Percentiles rank a stretch among this genome's conserved stretches.
phyloP scores from a whole-genome alignment of 2,113 vertebrate genomes.

The Symphodus melops region DNA sequence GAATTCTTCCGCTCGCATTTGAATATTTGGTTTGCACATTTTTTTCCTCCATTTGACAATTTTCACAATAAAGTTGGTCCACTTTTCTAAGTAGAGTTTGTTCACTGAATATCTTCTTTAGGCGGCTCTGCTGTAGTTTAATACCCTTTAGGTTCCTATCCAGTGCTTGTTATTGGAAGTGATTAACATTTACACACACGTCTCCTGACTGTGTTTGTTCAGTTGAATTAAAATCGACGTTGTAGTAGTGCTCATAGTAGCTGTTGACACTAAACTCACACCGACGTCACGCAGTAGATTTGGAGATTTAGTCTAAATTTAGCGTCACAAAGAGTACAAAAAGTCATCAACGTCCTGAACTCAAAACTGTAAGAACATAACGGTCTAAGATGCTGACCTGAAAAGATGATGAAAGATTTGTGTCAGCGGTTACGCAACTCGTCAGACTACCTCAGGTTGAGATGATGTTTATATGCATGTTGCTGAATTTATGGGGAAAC shows the following conservation, averaged over 20 bases:
- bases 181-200: neutral
- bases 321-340: neutral
- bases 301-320: slow-evolving; percentile 3
- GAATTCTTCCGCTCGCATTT: neutral
- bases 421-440: slow-evolving; percentile 16
- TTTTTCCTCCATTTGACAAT: neutral
- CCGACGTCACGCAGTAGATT: neutral
- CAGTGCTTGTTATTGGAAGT: neutral
- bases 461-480: neutral
- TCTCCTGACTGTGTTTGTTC: neutral
- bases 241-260: neutral
- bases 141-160: no score
- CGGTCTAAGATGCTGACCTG: neutral
- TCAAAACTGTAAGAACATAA: neutral
- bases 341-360: neutral
- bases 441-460: neutral
- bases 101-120: neutral
- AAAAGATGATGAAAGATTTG: slow-evolving; percentile 1
- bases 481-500: neutral
- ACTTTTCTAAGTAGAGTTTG: neutral
- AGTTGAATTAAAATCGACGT: no score
- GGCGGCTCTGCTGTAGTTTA: no score
- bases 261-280: neutral
- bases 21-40: neutral
- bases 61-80: no score